Percentiles rank a stretch among this genome's conserved stretches.
phyloP scores from a whole-genome alignment of 2,888 invertebrate species.

The Tuberolachnus salignus region DNA sequence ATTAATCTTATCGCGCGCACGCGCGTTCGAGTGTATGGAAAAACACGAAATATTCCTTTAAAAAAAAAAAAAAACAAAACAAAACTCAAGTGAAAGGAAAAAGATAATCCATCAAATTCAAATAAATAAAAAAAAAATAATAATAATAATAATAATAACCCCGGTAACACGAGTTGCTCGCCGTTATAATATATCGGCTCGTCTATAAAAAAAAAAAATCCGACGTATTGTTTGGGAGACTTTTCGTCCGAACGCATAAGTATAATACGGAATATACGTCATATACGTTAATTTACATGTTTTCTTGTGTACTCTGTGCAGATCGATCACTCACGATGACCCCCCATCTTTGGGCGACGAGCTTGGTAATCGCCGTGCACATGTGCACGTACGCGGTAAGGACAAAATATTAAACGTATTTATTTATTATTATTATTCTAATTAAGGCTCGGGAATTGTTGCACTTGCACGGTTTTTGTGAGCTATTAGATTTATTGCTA shows the following conservation, averaged over 20 bases:
- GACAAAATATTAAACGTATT: not conserved
- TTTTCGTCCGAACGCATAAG: too few relatives aligned
- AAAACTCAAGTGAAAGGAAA: not conserved
- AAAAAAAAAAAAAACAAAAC: slow-evolving; percentile 8
- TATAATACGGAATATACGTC: too few relatives aligned
- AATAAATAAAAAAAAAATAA: too few relatives aligned
- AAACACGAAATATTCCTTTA: too few relatives aligned
- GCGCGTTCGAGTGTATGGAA: too few relatives aligned
- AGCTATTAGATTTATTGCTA: too few relatives aligned
- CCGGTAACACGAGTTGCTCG: not conserved
- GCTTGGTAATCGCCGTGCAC: slow-evolving; percentile 34
- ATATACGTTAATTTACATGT: not conserved
- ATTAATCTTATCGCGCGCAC: too few relatives aligned
- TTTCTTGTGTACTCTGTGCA: slow-evolving; percentile 1
- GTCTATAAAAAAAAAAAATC: not conserved
- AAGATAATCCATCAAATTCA: slow-evolving; percentile 34
- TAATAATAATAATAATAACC: too few relatives aligned
- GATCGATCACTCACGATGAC: slow-evolving; percentile 48
- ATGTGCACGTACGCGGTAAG: slow-evolving; percentile 44
- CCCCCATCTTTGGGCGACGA: slow-evolving; percentile 46
- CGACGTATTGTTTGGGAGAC: too few relatives aligned
- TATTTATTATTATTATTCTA: too few relatives aligned
- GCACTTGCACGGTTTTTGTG: too few relatives aligned
- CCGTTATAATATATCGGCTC: not conserved
- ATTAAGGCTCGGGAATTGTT: too few relatives aligned